Percentiles rank a stretch among this genome's conserved stretches.
Evolutionary conservation across 1,140 invertebrate species (phyloP).

Genomic region (Rhopalosiphum maidis): DNA sequence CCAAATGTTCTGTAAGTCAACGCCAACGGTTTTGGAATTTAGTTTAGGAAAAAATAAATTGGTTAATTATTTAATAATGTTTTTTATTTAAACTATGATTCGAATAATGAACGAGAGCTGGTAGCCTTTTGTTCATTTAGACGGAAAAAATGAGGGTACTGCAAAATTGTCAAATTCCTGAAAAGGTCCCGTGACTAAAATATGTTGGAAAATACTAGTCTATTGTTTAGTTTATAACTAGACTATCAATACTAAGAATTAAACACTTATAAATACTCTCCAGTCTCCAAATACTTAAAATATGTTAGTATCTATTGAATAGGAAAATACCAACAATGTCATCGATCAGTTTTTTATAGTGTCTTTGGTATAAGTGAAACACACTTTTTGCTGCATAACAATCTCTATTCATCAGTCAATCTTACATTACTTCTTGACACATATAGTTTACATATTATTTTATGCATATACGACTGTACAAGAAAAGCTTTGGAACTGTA

Average conservation of each 20-base stretch:
- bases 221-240: no score
- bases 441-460: not conserved
- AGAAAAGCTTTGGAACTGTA: not conserved
- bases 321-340: not conserved
- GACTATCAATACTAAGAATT: not conserved
- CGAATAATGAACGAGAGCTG: no score
- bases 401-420: not conserved
- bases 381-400: not conserved
- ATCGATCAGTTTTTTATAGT: not conserved
- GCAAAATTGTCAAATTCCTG: no score
- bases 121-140: no score
- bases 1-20: no score
- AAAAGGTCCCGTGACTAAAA: no score
- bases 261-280: not conserved
- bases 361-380: not conserved
- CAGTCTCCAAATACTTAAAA: not conserved
- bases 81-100: no score
- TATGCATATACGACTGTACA: not conserved
- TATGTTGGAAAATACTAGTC: no score
- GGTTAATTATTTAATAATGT: no score
- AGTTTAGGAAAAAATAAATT: no score
- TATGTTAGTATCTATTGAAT: not conserved
- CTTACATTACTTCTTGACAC: not conserved
- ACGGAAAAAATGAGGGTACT: no score
- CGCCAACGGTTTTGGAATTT: no score